Conservation (phyloP, 2,888 invertebrate genomes). For the Rhingia rostrata region DNA sequence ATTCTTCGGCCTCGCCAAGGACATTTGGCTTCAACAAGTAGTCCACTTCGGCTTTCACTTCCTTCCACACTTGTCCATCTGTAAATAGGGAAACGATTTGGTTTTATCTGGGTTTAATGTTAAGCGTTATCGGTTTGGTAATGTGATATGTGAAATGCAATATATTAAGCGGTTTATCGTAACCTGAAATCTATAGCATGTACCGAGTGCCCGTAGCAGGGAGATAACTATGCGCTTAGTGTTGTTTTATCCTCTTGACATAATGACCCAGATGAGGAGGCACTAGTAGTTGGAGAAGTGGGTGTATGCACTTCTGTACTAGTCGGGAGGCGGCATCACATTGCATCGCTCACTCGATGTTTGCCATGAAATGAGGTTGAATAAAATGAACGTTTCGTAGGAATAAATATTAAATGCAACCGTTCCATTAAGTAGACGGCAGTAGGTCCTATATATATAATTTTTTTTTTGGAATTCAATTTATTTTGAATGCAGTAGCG, state of each 20-base stretch:
- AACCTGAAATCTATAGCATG: slow-evolving; percentile 38
- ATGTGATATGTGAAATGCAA: background rate
- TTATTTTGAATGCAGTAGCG: slow-evolving; percentile 51
- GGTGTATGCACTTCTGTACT: background rate
- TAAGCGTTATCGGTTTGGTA: background rate
- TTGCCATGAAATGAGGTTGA: slow-evolving; percentile 55
- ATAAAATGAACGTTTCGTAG: slow-evolving; percentile 38
- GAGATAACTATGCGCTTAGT: background rate
- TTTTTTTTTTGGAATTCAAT: slow-evolving; percentile 21
- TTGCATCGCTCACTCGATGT: slow-evolving; percentile 1
- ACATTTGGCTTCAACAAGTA: slow-evolving; percentile 88
- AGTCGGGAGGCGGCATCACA: background rate
- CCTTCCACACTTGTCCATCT: slow-evolving; percentile 83
- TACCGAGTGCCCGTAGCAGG: background rate
- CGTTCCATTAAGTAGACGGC: slow-evolving; percentile 1
- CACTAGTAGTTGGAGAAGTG: background rate
- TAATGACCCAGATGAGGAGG: slow-evolving; percentile 60
- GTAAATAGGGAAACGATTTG: slow-evolving; percentile 18
- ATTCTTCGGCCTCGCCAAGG: slow-evolving; percentile 86
- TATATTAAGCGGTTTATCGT: slow-evolving; percentile 28
- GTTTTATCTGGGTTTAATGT: background rate
- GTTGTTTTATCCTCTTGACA: slow-evolving; percentile 52
- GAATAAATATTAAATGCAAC: slow-evolving; percentile 56
- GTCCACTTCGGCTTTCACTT: slow-evolving; percentile 85
- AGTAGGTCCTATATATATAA: slow-evolving; percentile 4